Conservation (phyloP, 2,888 invertebrate genomes). For the Margaritifera margaritifera region DNA sequence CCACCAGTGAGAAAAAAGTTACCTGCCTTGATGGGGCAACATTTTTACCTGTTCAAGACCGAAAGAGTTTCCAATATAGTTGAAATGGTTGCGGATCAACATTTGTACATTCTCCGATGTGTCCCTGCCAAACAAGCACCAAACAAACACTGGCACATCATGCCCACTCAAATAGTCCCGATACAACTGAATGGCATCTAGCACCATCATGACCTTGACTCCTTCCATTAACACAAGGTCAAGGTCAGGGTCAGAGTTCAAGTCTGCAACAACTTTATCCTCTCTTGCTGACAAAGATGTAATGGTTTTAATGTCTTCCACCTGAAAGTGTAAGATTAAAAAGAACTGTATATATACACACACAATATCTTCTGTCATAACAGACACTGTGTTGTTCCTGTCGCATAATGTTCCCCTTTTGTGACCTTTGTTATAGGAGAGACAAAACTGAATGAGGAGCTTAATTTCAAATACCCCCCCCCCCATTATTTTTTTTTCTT, state of each 20-base stretch:
- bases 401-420: no score
- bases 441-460: no score
- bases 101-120: constrained; percentile 67
- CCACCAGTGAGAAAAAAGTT: no score
- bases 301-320: constrained; percentile 49
- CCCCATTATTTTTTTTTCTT: no score
- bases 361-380: neutral
- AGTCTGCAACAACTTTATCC: constrained; percentile 39
- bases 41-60: constrained; percentile 73
- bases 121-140: constrained; percentile 73
- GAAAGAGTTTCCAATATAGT: constrained; percentile 71
- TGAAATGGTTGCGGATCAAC: constrained; percentile 73
- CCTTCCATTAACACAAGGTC: constrained; percentile 72
- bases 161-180: constrained; percentile 57
- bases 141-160: constrained; percentile 72
- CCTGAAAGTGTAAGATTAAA: constrained; percentile 46
- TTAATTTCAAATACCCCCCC: no score
- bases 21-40: no score
- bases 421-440: no score
- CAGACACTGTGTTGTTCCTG: neutral
- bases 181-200: constrained; percentile 69
- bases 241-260: constrained; percentile 64
- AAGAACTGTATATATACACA: neutral
- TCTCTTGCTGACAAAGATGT: constrained; percentile 48
- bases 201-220: constrained; percentile 73